phyloP scores from a whole-genome alignment of 2,888 invertebrate genomes.

The Nomada ruficornis region DNA sequence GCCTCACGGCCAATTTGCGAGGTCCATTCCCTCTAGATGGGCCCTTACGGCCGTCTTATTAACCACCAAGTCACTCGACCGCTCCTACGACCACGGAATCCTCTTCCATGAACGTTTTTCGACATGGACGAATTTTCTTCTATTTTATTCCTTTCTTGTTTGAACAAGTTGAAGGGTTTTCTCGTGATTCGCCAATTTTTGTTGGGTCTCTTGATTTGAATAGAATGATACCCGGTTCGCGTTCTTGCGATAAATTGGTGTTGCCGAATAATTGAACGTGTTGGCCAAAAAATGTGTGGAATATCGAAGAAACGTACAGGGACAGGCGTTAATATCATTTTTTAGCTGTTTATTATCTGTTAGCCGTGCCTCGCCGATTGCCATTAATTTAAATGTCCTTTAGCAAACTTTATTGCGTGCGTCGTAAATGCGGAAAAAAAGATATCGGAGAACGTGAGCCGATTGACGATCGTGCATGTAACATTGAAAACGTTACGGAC shows the following conservation, averaged over 20 bases:
- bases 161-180: no score
- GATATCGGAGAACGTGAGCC: conserved; percentile 5
- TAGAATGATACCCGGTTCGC: no score
- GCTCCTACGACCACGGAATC: conserved; percentile 29
- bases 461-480: neutral
- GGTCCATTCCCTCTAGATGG: conserved; percentile 72
- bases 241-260: no score
- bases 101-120: conserved; percentile 28
- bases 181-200: no score
- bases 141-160: neutral
- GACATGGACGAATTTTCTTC: neutral
- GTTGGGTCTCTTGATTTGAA: no score
- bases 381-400: no score
- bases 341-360: no score
- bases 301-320: no score
- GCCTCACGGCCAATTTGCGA: conserved; percentile 82
- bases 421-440: neutral
- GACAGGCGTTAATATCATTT: no score
- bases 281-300: no score
- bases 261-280: no score
- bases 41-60: conserved; percentile 71
- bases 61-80: conserved; percentile 54
- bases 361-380: no score
- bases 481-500: conserved; percentile 15
- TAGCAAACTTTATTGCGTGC: neutral